Conservation (phyloP, 2,113 vertebrate genomes). For the Colistium nudipinnis region DNA sequence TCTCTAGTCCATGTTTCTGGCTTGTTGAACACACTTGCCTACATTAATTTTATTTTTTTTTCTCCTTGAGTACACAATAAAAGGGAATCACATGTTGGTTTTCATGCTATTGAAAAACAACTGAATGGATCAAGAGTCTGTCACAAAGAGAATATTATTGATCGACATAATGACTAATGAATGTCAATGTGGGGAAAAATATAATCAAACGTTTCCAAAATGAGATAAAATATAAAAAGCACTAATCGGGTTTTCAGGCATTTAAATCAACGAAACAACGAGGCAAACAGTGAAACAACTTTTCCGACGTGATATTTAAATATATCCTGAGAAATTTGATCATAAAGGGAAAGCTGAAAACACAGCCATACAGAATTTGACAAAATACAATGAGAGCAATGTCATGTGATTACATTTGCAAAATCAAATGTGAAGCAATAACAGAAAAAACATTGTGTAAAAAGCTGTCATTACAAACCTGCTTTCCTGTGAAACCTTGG, state of each 20-base stretch:
- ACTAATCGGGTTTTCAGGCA: neutral
- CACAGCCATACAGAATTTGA: neutral
- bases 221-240: neutral
- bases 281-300: neutral
- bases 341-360: too few relatives aligned
- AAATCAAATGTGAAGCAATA: slow-evolving; percentile 13
- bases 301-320: too few relatives aligned
- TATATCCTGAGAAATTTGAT: too few relatives aligned
- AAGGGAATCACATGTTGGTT: slow-evolving; percentile 20
- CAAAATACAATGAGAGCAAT: slow-evolving; percentile 5
- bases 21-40: slow-evolving; percentile 59
- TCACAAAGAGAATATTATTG: slow-evolving; percentile 12
- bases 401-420: neutral
- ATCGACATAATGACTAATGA: slow-evolving; percentile 10
- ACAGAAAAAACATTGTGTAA: neutral
- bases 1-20: slow-evolving; percentile 43
- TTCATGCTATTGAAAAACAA: slow-evolving; percentile 36
- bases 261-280: neutral
- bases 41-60: slow-evolving; percentile 29
- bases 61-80: slow-evolving; percentile 41
- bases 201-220: neutral
- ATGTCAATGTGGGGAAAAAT: neutral
- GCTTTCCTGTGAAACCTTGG: slow-evolving; percentile 98
- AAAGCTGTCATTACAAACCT: slow-evolving; percentile 82
- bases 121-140: slow-evolving; percentile 5